A percentile compares a stretch with the other conserved stretches of the same genome.
phyloP scores from a whole-genome alignment of 2,797 vertebrate species.

The Phrynocephalus guinanensis region DNA sequence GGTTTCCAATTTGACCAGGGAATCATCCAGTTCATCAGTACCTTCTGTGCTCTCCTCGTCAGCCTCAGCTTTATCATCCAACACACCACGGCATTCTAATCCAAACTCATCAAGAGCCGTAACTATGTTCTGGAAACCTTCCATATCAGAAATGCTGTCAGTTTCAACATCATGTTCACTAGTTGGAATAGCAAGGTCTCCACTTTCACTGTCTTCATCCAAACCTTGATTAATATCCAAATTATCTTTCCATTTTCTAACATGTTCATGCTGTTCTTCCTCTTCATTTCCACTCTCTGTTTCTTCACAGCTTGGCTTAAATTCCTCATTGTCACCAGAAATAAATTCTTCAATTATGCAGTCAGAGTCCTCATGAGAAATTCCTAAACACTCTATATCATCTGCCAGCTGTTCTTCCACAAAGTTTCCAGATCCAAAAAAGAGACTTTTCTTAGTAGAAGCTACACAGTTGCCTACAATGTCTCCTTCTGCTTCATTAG shows the following conservation, averaged over 20 bases:
- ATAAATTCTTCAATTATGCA: slow-evolving; percentile 82
- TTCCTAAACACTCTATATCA: slow-evolving; percentile 46
- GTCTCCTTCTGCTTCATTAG: slow-evolving; percentile 60
- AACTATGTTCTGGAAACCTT: slow-evolving; percentile 75
- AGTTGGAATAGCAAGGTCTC: slow-evolving; percentile 64
- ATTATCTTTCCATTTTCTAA: slow-evolving; percentile 48
- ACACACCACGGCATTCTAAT: slow-evolving; percentile 55
- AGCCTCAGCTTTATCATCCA: slow-evolving; percentile 54
- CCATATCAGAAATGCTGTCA: slow-evolving; percentile 78
- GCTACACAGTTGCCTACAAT: slow-evolving; percentile 30
- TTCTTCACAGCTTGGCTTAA: slow-evolving; percentile 69
- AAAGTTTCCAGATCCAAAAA: slow-evolving; percentile 56
- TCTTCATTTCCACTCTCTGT: slow-evolving; percentile 72
- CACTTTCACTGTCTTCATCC: slow-evolving; percentile 74
- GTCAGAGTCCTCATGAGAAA: slow-evolving; percentile 80
- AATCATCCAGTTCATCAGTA: slow-evolving; percentile 74
- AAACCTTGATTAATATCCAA: slow-evolving; percentile 46
- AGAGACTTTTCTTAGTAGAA: neutral
- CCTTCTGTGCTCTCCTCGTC: slow-evolving; percentile 71
- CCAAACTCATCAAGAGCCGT: slow-evolving; percentile 67
- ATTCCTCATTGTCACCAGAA: slow-evolving; percentile 77
- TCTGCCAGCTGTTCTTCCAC: slow-evolving; percentile 62
- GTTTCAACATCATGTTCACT: slow-evolving; percentile 63
- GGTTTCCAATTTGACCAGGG: slow-evolving; percentile 44
- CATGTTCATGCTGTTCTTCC: slow-evolving; percentile 43